A percentile compares a stretch with the other conserved stretches of the same genome.
Conservation (phyloP, 2,113 vertebrate genomes). For the Chaetops frenatus region DNA sequence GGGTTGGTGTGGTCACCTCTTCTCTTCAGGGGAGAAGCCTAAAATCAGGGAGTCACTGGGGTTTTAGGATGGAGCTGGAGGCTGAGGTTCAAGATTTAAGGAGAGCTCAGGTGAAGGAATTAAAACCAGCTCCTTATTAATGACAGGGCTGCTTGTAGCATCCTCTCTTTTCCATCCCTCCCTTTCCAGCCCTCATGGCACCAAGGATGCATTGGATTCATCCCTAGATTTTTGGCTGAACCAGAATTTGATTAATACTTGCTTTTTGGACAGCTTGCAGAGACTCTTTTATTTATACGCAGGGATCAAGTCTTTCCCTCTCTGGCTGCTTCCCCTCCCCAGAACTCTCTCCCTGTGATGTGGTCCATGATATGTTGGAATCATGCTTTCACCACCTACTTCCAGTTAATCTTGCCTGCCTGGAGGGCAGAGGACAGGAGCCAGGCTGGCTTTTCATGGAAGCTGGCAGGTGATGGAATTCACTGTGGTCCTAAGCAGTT, state of each 20-base stretch:
- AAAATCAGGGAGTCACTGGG: neutral
- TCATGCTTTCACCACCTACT: neutral
- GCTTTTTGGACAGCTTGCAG: neutral
- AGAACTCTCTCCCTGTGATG: neutral
- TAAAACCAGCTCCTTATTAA: neutral
- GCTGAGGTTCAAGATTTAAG: neutral
- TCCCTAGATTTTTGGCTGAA: neutral
- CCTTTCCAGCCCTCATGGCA: neutral
- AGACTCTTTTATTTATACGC: neutral
- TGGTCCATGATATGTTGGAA: neutral
- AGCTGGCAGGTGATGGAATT: neutral
- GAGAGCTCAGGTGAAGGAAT: neutral
- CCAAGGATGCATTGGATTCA: fast-evolving
- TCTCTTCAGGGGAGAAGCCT: fast-evolving
- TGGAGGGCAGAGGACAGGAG: neutral
- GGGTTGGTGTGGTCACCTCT: neutral
- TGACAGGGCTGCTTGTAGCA: neutral
- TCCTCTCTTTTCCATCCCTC: fast-evolving
- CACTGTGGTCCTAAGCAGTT: neutral
- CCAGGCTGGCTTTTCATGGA: neutral
- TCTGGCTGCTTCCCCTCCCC: neutral
- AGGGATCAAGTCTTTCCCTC: neutral
- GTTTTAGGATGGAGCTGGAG: neutral
- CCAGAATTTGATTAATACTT: neutral
- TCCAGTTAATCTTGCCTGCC: neutral